Conservation (phyloP, 2,888 invertebrate genomes). For the Eudemis profundana region DNA sequence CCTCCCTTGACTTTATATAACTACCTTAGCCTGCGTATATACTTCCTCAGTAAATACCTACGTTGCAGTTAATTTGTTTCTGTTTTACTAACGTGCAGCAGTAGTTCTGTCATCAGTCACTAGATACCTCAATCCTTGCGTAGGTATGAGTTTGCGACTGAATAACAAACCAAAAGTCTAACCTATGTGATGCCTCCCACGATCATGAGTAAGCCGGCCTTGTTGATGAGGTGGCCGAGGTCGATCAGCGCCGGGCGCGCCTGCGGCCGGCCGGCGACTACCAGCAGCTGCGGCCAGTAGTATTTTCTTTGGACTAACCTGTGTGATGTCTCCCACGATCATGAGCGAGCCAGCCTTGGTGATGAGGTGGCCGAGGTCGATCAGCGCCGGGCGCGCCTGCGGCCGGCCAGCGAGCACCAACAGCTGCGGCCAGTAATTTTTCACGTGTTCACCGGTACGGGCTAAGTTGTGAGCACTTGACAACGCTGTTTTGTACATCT, state of each 20-base stretch:
- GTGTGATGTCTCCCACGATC: slow-evolving; percentile 94
- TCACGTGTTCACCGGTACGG: slow-evolving; percentile 97
- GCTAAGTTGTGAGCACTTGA: slow-evolving; percentile 92
- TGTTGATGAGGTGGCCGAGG: slow-evolving; percentile 94
- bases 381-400: slow-evolving; percentile 92
- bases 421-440: slow-evolving; percentile 97
- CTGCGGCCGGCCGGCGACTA: neutral
- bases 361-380: slow-evolving; percentile 96
- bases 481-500: slow-evolving; percentile 96
- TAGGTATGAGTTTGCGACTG: too few species aligned
- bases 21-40: too few species aligned
- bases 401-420: slow-evolving; percentile 95
- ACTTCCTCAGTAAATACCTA: too few species aligned
- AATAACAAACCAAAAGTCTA: slow-evolving; percentile 32
- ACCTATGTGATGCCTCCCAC: slow-evolving; percentile 57
- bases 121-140: too few species aligned
- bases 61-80: too few species aligned
- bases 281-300: neutral
- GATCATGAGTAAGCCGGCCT: neutral
- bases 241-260: neutral
- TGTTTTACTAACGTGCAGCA: too few species aligned
- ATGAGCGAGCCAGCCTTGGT: slow-evolving; percentile 96
- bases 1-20: too few species aligned
- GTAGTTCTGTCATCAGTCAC: too few species aligned
- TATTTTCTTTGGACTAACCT: slow-evolving; percentile 78